These are phyloP conservation scores for Hepsetus odoe DNA, from an alignment of 2,113 vertebrate species.

Conservation along the genomic window DNA sequence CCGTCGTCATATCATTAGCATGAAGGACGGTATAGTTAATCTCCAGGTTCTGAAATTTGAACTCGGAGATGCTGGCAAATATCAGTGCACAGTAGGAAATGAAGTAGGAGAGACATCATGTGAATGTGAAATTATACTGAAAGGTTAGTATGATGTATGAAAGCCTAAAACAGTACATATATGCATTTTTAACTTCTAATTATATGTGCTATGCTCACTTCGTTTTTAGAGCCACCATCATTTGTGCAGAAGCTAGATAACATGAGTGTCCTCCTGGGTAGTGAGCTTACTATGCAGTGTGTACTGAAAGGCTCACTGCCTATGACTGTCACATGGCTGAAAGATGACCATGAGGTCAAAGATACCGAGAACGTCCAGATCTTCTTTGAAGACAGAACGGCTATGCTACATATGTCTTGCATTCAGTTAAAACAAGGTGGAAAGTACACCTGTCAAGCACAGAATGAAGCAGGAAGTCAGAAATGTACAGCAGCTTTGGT, in stretches of 20 bases:
- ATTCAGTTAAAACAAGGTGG: slow-evolving; percentile 87
- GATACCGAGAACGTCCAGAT: slow-evolving; percentile 89
- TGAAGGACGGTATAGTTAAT: slow-evolving; percentile 82
- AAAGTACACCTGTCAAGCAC: slow-evolving; percentile 94
- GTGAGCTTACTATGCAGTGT: slow-evolving; percentile 85
- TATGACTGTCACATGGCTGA: slow-evolving; percentile 89
- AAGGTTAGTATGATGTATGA: slow-evolving; percentile 83
- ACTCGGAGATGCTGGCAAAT: slow-evolving; percentile 83
- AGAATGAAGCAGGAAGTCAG: slow-evolving; percentile 95
- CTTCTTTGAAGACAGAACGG: slow-evolving; percentile 84
- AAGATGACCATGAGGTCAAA: slow-evolving; percentile 92
- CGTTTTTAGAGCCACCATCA: slow-evolving; percentile 86
- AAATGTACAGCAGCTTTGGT: slow-evolving; percentile 87
- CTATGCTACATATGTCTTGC: slow-evolving; percentile 84
- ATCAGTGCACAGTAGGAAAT: slow-evolving; percentile 90
- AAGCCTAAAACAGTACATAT: not conserved
- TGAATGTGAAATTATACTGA: slow-evolving; percentile 83
- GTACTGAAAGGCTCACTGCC: slow-evolving; percentile 89
- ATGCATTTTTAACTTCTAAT: not conserved
- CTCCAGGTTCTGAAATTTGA: slow-evolving; percentile 89
- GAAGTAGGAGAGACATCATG: slow-evolving; percentile 88
- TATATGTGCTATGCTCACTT: slow-evolving; percentile 28
- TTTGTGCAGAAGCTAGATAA: slow-evolving; percentile 92
- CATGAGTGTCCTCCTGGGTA: slow-evolving; percentile 83
- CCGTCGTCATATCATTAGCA: slow-evolving; percentile 86